Base-by-base conservation (phyloP, 2,888 invertebrate genomes). In the Morpho achilles region DNA sequence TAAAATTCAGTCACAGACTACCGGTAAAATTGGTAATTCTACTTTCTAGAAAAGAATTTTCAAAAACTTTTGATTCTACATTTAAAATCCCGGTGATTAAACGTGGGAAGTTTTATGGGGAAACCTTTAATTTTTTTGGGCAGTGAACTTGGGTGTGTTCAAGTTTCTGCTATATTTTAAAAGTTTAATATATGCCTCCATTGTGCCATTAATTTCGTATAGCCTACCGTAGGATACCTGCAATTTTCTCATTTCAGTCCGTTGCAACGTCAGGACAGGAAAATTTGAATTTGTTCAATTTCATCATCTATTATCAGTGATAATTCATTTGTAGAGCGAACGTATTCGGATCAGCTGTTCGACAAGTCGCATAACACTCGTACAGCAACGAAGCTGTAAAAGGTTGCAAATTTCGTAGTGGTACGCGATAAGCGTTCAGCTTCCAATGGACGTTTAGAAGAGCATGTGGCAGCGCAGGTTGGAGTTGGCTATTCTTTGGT, bases 381-480 rank as follows among this genome's bases (percentile, higher is more conserved):
- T 8, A 7, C 9, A 9, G 40, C 50, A 42, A 47, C 16, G 7
- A 39, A 48, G 10, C 32, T 39, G 40, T 32, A 23, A 47, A 52
- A 53, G 56, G 61, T 53, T 49, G 60, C 10, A 50, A 8, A 44
- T 53, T 50, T 32, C 53, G 51, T 39, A 58, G 53, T 59, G 58
- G 46, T 50, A 41, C 46, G 61, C 51, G 60, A 58, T 42, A 42
- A 51, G 59, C 50, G 57, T 50, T 56, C 47, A 58, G 58, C 59
- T 58, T 54, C 62, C 58, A 60, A 55, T 62, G 65, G 57, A 56
- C 74, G 69, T 79, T 85, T 76, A 91, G 78, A 91, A 91, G 85
- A 91, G 91, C 91, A 91, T 91, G 84, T 91, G 91, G 74, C 91
- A 91, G 81, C 91, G 90, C 87, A 91, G 90, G 84, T 91, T 91